Evolutionary conservation across 2,888 invertebrate genomes (phyloP).

Genomic region (Temnothorax ravouxi): DNA sequence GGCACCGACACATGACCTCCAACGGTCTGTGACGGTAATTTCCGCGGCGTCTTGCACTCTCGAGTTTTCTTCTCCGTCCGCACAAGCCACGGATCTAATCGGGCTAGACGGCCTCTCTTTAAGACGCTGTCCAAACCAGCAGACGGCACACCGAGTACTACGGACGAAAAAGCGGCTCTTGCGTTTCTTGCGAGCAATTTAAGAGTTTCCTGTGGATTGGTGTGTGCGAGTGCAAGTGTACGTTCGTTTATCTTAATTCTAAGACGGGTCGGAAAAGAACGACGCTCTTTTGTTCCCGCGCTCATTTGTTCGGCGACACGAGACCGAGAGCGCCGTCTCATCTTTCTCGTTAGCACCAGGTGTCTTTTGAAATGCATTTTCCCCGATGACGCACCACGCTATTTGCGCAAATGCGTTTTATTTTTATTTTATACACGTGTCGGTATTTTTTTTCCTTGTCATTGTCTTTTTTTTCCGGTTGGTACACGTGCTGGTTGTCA

Average conservation of each 20-base stretch:
- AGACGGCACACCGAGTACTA: conserved; percentile 15
- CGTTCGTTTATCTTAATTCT: conserved; percentile 66
- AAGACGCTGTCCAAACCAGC: conserved; percentile 53
- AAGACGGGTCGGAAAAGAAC: conserved; percentile 29
- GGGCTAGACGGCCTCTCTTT: conserved; percentile 42
- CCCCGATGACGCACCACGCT: conserved; percentile 49
- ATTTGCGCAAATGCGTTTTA: conserved; percentile 55
- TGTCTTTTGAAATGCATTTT: conserved; percentile 37
- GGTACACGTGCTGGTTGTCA: conserved; percentile 17
- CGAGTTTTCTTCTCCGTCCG: conserved; percentile 48
- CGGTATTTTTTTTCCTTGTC: neutral
- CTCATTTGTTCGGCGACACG: conserved; percentile 9
- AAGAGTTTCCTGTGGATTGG: conserved; percentile 41
- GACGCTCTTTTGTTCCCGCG: conserved; percentile 27
- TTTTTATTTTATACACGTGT: conserved; percentile 49
- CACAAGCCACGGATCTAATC: conserved; percentile 49
- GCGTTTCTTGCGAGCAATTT: conserved; percentile 45
- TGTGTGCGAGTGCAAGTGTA: conserved; percentile 27
- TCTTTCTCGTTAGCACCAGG: conserved; percentile 45
- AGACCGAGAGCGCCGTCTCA: conserved; percentile 5
- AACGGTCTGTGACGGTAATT: conserved; percentile 38
- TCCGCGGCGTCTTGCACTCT: conserved; percentile 39
- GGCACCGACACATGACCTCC: conserved; percentile 1
- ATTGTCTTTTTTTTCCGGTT: conserved; percentile 34
- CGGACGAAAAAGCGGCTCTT: conserved; percentile 38